Base-by-base conservation (phyloP, 2,888 invertebrate genomes). In the Aphidoletes aphidimyza region DNA sequence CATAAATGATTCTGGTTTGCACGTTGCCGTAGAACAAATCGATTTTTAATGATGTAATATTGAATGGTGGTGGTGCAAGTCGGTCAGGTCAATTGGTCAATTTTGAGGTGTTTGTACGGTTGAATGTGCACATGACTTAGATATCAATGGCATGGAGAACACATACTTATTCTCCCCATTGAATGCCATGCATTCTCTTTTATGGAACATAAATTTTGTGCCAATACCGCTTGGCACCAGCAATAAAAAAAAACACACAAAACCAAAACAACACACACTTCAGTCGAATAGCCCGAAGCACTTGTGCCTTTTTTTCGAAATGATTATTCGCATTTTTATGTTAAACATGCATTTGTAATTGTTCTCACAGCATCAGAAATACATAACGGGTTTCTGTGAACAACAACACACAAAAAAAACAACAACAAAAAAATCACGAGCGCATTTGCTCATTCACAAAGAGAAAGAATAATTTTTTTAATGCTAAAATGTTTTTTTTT, bases 71-170 rank as follows among this genome's bases (percentile, higher is more conserved):
- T 14, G 5, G 69, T 34, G 14, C 30, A 69, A 69, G 30, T 69
- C 69, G 69, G 69, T 69, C 69, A 69, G 69, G 69, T 69, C 69
- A 69, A 34, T 81, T 37, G 81, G 81, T 81, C 37, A 69, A 30
- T 69, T n/a, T 69, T 69, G 30, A 69, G 69, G 69, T 69, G 17
- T 30, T 30, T 69, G 3, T 69, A 30, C 54, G 22, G 5, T 9
- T 14, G 8, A 30, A 30, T 30, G 34, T 14, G 30, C 17, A 69
- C 30, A 69, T 30, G 54, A 34, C 34, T 6, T n/a, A 69, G 14
- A 69, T 11, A 69, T 30, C 69, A 14, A 6, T 5, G 2, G 26
- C 54, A 54, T 30, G 69, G 34, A 69, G 14, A 6, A 42, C 6
- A 9, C 42, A 42, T 42, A 69, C 17, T 14, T 14, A 30, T 69